Evolutionary conservation across 1,140 invertebrate species (phyloP).

Genomic region (Anagrus nilaparvatae): DNA sequence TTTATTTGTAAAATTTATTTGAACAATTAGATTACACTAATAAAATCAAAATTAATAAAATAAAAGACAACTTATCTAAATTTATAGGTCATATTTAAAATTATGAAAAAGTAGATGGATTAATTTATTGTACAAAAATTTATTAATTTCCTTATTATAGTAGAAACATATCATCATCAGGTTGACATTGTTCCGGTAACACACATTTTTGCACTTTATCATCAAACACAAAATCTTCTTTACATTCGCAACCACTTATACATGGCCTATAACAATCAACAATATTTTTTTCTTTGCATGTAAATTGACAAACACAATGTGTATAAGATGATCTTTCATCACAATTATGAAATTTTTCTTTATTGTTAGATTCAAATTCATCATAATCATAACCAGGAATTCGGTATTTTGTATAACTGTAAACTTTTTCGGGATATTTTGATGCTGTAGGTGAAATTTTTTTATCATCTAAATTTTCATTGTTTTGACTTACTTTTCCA

Average conservation of each 20-base stretch:
- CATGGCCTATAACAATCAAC: slow-evolving; percentile 38
- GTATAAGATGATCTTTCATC: slow-evolving; percentile 32
- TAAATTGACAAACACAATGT: slow-evolving; percentile 37
- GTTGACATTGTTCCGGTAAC: slow-evolving; percentile 27
- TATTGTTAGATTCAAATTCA: slow-evolving; percentile 18
- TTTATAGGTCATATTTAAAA: slow-evolving; percentile 18
- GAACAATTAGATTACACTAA: too few relatives aligned
- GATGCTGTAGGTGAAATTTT: too few relatives aligned
- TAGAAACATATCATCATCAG: slow-evolving; percentile 14
- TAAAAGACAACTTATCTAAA: too few relatives aligned
- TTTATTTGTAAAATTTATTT: too few relatives aligned
- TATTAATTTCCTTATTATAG: too few relatives aligned
- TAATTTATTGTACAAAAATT: too few relatives aligned
- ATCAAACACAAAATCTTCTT: slow-evolving; percentile 34
- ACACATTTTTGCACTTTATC: slow-evolving; percentile 24
- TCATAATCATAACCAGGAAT: slow-evolving; percentile 33
- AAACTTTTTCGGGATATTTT: slow-evolving; percentile 26
- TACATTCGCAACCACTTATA: slow-evolving; percentile 29
- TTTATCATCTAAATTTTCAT: too few relatives aligned
- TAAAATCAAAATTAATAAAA: too few relatives aligned
- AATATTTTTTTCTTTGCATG: slow-evolving; percentile 27
- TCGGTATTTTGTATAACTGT: slow-evolving; percentile 36
- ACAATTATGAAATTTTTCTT: slow-evolving; percentile 16
- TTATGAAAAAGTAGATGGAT: too few relatives aligned
- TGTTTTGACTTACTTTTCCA: too few relatives aligned